Evolutionary conservation across 2,888 invertebrate species (phyloP).

Genomic region (Junonia oenone): DNA sequence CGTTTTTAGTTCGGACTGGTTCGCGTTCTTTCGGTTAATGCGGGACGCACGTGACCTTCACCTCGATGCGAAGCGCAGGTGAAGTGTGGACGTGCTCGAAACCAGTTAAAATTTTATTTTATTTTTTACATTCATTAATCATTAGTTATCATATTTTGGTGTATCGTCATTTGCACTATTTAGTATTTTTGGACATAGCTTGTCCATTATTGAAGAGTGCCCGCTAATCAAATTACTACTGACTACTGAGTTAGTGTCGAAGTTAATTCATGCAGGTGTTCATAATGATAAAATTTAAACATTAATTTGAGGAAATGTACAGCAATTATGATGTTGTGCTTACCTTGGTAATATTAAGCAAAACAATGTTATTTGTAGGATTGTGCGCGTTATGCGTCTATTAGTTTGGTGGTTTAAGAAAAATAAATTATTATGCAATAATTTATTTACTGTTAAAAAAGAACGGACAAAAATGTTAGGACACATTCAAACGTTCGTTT

Average conservation of each 20-base stretch:
- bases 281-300: too few species aligned
- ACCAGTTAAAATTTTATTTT: conserved; percentile 12
- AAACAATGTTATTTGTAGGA: too few species aligned
- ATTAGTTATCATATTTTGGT: background rate
- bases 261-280: too few species aligned
- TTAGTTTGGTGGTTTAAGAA: too few species aligned
- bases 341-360: too few species aligned
- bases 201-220: background rate
- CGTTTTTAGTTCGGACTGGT: conserved; percentile 38
- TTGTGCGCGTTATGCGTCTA: too few species aligned
- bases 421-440: too few species aligned
- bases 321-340: too few species aligned
- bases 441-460: background rate
- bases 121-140: conserved; percentile 7
- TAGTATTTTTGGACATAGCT: background rate
- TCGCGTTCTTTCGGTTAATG: conserved; percentile 45
- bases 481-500: conserved; percentile 17
- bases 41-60: conserved; percentile 60
- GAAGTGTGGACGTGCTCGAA: conserved; percentile 30
- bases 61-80: conserved; percentile 60
- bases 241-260: too few species aligned
- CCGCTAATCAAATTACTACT: too few species aligned
- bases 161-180: background rate
- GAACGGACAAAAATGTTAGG: conserved; percentile 10
- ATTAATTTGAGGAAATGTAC: too few species aligned